Conservation (phyloP, 2,888 invertebrate genomes). For the Apodemia zela region DNA sequence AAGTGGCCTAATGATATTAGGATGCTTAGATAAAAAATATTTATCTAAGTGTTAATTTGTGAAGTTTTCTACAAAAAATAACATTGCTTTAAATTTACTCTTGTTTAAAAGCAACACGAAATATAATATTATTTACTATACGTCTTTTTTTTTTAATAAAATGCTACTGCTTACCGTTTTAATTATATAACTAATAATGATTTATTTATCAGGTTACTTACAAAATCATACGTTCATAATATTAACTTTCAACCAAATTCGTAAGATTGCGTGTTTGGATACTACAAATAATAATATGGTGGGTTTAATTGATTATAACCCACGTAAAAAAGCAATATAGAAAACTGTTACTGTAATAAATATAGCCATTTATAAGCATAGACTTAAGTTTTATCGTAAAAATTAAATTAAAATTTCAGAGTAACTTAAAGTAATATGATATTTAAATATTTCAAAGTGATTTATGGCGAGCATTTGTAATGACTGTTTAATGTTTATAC, state of each 20-base stretch:
- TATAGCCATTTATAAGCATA: background rate
- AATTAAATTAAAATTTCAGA: background rate
- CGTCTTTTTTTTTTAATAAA: too few relatives aligned
- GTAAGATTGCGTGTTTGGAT: conserved; percentile 1
- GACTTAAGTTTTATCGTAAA: background rate
- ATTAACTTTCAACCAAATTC: background rate
- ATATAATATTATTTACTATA: too few relatives aligned
- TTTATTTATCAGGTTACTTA: too few relatives aligned
- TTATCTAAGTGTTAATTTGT: too few relatives aligned
- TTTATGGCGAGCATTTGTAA: background rate
- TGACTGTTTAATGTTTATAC: background rate
- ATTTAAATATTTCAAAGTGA: conserved; percentile 5
- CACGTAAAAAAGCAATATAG: conserved; percentile 2
- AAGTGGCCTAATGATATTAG: conserved; percentile 1
- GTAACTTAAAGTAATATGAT: background rate
- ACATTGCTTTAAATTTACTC: too few relatives aligned
- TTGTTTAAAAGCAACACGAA: too few relatives aligned
- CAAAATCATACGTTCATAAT: background rate
- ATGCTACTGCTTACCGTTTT: too few relatives aligned
- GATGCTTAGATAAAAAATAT: too few relatives aligned
- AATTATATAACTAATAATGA: too few relatives aligned
- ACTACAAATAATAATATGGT: background rate
- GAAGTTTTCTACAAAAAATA: too few relatives aligned
- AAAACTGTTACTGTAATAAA: background rate
- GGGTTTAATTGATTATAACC: background rate